Conservation (phyloP, 2,113 vertebrate species). For the Plestiodon gilberti region DNA sequence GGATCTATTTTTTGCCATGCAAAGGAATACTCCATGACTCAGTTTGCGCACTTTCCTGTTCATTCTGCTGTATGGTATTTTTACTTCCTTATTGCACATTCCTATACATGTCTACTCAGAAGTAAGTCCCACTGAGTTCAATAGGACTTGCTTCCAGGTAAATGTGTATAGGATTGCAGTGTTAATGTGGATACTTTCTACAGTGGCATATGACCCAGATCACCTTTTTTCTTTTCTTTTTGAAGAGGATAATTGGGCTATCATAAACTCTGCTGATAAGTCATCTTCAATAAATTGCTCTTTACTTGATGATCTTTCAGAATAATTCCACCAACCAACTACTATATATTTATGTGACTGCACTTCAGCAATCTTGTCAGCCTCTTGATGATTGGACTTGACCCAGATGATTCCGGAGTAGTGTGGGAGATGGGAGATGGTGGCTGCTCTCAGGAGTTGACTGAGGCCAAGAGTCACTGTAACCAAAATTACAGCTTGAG, state of each 20-base stretch:
- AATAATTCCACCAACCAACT: background rate
- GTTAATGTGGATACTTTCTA: fast-evolving
- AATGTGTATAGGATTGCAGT: too few species aligned
- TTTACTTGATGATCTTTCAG: background rate
- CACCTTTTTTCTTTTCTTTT: background rate
- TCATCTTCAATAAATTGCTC: conserved; percentile 17
- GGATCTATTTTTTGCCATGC: background rate
- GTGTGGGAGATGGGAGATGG: fast-evolving
- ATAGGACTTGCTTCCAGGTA: too few species aligned
- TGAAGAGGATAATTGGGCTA: background rate
- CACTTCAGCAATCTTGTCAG: background rate
- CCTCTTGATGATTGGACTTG: background rate
- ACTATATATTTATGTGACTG: background rate
- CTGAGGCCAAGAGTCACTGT: background rate
- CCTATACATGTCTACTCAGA: too few species aligned
- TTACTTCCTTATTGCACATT: background rate
- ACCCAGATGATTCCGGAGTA: background rate
- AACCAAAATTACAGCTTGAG: too few species aligned
- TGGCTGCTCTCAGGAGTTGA: background rate
- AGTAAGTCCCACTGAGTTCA: too few species aligned
- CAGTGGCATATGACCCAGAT: background rate
- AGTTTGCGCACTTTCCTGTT: background rate
- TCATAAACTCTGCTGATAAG: background rate
- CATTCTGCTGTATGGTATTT: background rate
- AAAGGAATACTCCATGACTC: background rate